A percentile compares a stretch with the other conserved stretches of the same genome.
Conservation (phyloP, 2,888 invertebrate genomes). For the Eucriotettix oculatus region DNA sequence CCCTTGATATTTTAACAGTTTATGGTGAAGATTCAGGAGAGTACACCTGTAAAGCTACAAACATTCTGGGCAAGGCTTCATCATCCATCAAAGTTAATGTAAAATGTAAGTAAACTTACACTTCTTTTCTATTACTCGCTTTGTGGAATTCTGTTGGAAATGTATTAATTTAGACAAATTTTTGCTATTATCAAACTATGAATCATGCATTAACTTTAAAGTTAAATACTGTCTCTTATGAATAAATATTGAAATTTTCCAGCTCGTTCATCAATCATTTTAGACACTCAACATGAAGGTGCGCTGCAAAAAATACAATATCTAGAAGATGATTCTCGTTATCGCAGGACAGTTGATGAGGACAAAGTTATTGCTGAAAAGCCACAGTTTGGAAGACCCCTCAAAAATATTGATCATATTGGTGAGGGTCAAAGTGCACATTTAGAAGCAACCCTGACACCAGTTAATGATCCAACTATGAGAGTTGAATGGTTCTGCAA, state of each 20-base stretch:
- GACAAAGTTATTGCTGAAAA: conserved; percentile 65
- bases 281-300: conserved; percentile 84
- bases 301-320: conserved; percentile 83
- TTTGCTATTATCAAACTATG: too few relatives aligned
- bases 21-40: conserved; percentile 90
- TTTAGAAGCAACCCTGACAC: conserved; percentile 86
- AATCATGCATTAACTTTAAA: too few relatives aligned
- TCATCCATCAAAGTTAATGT: conserved; percentile 68
- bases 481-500: conserved; percentile 96
- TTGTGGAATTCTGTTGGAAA: too few relatives aligned
- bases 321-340: conserved; percentile 70
- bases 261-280: conserved; percentile 69
- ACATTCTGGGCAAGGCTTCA: conserved; percentile 65
- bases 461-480: conserved; percentile 97
- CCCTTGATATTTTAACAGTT: conserved; percentile 85
- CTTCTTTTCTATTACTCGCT: background rate
- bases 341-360: conserved; percentile 52
- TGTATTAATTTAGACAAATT: too few relatives aligned
- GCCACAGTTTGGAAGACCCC: conserved; percentile 75
- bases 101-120: conserved; percentile 44
- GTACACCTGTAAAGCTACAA: conserved; percentile 75
- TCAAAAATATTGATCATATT: conserved; percentile 67
- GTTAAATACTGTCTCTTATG: background rate
- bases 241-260: conserved; percentile 18
- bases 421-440: conserved; percentile 80